Base-by-base conservation (phyloP, 1,140 invertebrate species). In the Atta colombica region DNA sequence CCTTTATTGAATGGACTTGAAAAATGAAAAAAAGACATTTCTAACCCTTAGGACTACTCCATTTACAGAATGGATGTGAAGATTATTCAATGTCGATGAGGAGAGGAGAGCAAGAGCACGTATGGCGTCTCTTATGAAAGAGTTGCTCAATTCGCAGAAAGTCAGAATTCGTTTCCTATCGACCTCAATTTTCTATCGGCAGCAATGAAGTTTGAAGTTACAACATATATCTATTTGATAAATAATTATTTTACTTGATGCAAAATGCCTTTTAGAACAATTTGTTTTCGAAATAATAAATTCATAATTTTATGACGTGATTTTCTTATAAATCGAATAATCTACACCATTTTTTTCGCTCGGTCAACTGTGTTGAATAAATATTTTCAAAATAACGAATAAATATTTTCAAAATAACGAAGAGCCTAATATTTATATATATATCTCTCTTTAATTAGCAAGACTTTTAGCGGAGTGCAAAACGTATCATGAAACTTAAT, bases 11-110 rank as follows among this genome's bases (percentile, higher is more conserved):
- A 84, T 75, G 51, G 69, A 84, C 28, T 84, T 61, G 58, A 84
- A 74, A 84, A 84, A 84, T 84, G 69, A 84, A 84, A 75, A 80
- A 35, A 35, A 51, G 65, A 12, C 69, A 61, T 84, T 84, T 75
- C 80, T 74, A 74, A 84, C 69, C 55, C 39, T 84, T 61, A 84
- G 69, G 80, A 84, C 53, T 84, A 75, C 58, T 84, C 80, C 55
- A 84, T 84, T 84, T 84, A 84, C 45, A 84, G 80, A 75, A 84
- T 84, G 80, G 80, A 75, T 75, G 80, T 75, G 80, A 84, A 18
- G 80, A 84, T 84, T 84, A 84, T 84, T 84, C 80, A 84, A 84
- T 49, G 69, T 75, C 80, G 53, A 18, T 10, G 78, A 12, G 39
- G 53, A 51, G 80, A 84, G 25, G 18, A 39, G 28, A 16, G 69